Evolutionary conservation across 2,113 vertebrate genomes (phyloP).

Genomic region (Machaerirhynchus nigripectus): DNA sequence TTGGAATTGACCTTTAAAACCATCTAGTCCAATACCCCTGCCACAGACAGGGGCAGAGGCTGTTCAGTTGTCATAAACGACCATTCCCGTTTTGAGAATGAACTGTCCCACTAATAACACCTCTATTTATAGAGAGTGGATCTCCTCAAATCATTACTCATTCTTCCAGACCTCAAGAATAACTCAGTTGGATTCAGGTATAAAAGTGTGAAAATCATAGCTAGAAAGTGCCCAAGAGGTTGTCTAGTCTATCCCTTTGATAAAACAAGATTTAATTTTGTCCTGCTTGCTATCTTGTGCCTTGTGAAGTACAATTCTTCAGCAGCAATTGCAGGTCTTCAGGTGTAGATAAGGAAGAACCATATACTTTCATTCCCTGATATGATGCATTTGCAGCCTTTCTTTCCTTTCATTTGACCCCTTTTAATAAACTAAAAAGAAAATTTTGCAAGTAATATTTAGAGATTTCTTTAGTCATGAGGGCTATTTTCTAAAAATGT

Average conservation of each 20-base stretch:
- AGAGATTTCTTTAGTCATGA: background rate
- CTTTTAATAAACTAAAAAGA: background rate
- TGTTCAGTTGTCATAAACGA: rapidly evolving
- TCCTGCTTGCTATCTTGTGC: background rate
- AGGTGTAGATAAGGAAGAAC: background rate
- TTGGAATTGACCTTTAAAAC: background rate
- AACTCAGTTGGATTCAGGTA: background rate
- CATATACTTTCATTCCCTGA: background rate
- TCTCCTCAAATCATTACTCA: background rate
- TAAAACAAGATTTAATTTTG: background rate
- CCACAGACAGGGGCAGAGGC: background rate
- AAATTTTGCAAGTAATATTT: background rate
- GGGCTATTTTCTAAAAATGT: background rate
- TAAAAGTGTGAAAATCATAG: background rate
- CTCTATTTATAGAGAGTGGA: background rate
- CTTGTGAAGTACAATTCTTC: background rate
- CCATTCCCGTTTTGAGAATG: background rate
- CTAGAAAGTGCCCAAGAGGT: background rate
- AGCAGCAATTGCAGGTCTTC: background rate
- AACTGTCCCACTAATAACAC: background rate
- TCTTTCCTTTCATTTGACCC: background rate
- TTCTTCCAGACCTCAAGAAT: background rate
- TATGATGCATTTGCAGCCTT: background rate
- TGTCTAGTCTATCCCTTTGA: background rate
- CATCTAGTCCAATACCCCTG: background rate